Evolutionary conservation across 2,888 invertebrate species (phyloP).

Genomic region (Amphipyra tragopoginis): DNA sequence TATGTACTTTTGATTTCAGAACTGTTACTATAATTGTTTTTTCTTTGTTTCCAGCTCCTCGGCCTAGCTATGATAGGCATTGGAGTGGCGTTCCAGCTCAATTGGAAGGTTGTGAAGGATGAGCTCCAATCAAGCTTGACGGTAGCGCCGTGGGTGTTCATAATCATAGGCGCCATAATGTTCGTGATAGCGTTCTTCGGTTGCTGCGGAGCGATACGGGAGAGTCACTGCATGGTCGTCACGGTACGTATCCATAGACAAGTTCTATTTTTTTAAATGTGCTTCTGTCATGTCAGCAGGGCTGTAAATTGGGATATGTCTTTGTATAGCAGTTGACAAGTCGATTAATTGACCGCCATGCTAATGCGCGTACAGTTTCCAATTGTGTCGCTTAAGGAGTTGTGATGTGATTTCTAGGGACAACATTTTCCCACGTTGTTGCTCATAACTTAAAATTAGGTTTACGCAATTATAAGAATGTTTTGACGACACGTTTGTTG

Average conservation of each 20-base stretch:
- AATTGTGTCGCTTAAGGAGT: not conserved
- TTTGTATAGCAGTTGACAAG: too few relatives aligned
- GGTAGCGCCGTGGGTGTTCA: constrained; percentile 91
- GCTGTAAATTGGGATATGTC: too few relatives aligned
- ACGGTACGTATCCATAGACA: constrained; percentile 90
- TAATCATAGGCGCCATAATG: constrained; percentile 92
- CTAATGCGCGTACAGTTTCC: not conserved
- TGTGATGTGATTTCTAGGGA: too few relatives aligned
- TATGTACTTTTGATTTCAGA: not conserved
- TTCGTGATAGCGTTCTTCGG: constrained; percentile 96
- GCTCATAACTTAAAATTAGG: too few relatives aligned
- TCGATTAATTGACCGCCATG: too few relatives aligned
- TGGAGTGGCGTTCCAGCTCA: constrained; percentile 91
- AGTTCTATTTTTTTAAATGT: too few relatives aligned
- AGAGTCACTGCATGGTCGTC: constrained; percentile 96
- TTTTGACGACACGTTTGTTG: too few relatives aligned
- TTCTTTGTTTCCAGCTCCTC: constrained; percentile 89
- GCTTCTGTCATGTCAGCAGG: too few relatives aligned
- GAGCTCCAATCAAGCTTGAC: constrained; percentile 84
- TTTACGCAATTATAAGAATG: too few relatives aligned
- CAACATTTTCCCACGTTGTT: too few relatives aligned
- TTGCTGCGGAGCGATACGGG: constrained; percentile 96
- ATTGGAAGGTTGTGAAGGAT: constrained; percentile 87
- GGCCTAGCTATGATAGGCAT: constrained; percentile 92
- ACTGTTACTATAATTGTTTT: constrained; percentile 9